These are phyloP conservation scores for Pseudoatta argentina DNA, from an alignment of 1,140 invertebrate species.

Conservation along the genomic window DNA sequence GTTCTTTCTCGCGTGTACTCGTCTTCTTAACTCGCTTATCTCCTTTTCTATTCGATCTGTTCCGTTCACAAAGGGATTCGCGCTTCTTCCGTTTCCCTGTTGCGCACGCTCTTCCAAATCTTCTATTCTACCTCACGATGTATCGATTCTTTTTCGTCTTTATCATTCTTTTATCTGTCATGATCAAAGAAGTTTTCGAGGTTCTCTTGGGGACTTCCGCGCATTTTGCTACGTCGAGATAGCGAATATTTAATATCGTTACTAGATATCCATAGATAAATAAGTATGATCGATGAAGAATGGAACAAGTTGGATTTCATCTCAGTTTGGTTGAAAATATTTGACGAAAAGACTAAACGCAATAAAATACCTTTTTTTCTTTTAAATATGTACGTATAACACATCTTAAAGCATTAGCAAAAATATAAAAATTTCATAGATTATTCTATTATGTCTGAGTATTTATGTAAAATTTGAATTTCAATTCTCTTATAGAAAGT, in stretches of 20 bases:
- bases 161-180: conserved; percentile 24
- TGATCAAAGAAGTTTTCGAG: conserved; percentile 53
- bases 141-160: conserved; percentile 26
- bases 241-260: conserved; percentile 51
- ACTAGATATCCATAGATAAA: conserved; percentile 32
- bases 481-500: too few relatives aligned
- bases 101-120: conserved; percentile 31
- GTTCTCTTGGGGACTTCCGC: conserved; percentile 36
- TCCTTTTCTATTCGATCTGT: conserved; percentile 61
- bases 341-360: background rate
- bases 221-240: conserved; percentile 40
- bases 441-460: too few relatives aligned
- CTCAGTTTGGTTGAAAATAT: background rate
- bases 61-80: conserved; percentile 52
- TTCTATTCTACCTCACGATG: conserved; percentile 45
- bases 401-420: too few relatives aligned
- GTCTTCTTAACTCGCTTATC: conserved; percentile 63
- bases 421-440: too few relatives aligned
- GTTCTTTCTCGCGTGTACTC: conserved; percentile 54
- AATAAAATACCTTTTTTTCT: background rate
- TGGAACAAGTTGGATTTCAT: background rate
- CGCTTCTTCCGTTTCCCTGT: conserved; percentile 23
- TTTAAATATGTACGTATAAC: background rate
- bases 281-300: conserved; percentile 32
- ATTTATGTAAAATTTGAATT: too few relatives aligned